A percentile compares a stretch with the other conserved stretches of the same genome.
These are phyloP conservation scores for Cylas formicarius DNA, from an alignment of 1,140 invertebrate species.

Conservation along the genomic window DNA sequence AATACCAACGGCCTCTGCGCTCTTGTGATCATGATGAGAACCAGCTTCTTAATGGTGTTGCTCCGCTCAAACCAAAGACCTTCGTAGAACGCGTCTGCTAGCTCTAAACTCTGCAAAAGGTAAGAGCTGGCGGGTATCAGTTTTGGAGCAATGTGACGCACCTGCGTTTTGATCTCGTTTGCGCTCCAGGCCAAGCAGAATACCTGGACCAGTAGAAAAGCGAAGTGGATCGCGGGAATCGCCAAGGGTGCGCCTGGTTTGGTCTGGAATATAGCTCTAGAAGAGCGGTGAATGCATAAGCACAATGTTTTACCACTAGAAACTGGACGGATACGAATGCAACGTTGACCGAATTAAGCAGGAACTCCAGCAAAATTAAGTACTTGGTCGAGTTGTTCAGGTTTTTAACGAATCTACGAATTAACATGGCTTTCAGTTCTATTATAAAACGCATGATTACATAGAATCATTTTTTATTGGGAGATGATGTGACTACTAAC, in stretches of 20 bases:
- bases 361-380: slow-evolving; percentile 10
- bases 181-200: slow-evolving; percentile 6
- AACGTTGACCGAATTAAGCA: slow-evolving; percentile 11
- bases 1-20: background rate
- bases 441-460: too few relatives aligned
- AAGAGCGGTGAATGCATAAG: too few relatives aligned
- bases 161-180: slow-evolving; percentile 10
- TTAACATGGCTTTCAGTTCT: too few relatives aligned
- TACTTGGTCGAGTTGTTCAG: slow-evolving; percentile 5
- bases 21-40: background rate
- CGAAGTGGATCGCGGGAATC: background rate
- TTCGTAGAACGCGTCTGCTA: slow-evolving; percentile 1
- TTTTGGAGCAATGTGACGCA: too few relatives aligned
- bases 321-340: background rate
- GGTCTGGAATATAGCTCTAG: background rate
- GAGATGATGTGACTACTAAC: too few relatives aligned
- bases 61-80: background rate
- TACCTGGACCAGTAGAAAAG: slow-evolving; percentile 1
- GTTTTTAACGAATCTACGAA: slow-evolving; percentile 7
- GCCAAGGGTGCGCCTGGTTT: background rate
- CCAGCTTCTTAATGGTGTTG: background rate
- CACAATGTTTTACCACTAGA: background rate
- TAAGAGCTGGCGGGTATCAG: too few relatives aligned
- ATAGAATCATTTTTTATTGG: too few relatives aligned
- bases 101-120: background rate